Conservation (phyloP, 2,888 invertebrate genomes). For the Drosophila dives region DNA sequence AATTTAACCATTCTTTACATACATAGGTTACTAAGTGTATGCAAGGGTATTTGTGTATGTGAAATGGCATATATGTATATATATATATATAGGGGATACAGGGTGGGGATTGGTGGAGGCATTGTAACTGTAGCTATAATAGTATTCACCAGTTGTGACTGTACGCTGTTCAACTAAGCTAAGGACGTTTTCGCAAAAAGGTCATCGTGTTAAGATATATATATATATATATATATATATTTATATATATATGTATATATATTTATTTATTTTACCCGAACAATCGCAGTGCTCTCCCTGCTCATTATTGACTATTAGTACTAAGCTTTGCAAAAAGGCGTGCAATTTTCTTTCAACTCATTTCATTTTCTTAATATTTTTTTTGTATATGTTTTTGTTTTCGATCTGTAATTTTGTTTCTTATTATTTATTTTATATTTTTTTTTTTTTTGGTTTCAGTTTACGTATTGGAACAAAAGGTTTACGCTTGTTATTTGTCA, state of each 20-base stretch:
- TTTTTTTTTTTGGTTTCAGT: slow-evolving; percentile 14
- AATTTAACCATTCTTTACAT: slow-evolving; percentile 1
- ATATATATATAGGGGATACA: slow-evolving; percentile 3
- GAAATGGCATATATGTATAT: slow-evolving; percentile 22
- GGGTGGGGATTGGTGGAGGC: slow-evolving; percentile 30
- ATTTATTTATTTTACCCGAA: slow-evolving; percentile 29
- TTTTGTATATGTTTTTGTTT: slow-evolving; percentile 8
- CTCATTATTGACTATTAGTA: slow-evolving; percentile 66
- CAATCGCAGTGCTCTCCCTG: slow-evolving; percentile 18
- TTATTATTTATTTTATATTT: background rate
- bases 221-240: slow-evolving; percentile 19
- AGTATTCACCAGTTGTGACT: slow-evolving; percentile 34
- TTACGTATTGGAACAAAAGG: slow-evolving; percentile 56
- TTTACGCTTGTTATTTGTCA: slow-evolving; percentile 67
- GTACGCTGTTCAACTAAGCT: slow-evolving; percentile 68
- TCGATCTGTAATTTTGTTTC: background rate
- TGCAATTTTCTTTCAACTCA: slow-evolving; percentile 36
- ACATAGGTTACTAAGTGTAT: slow-evolving; percentile 6
- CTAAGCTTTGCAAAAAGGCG: slow-evolving; percentile 66
- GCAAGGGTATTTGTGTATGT: slow-evolving; percentile 16
- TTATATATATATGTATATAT: slow-evolving; percentile 29
- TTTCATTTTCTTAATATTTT: background rate
- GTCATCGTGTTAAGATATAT: slow-evolving; percentile 63
- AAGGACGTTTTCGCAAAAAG: slow-evolving; percentile 81
- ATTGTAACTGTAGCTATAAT: slow-evolving; percentile 37